A percentile compares a stretch with the other conserved stretches of the same genome.
Evolutionary conservation across 2,797 vertebrate genomes (phyloP).

Genomic region (Channa striata): DNA sequence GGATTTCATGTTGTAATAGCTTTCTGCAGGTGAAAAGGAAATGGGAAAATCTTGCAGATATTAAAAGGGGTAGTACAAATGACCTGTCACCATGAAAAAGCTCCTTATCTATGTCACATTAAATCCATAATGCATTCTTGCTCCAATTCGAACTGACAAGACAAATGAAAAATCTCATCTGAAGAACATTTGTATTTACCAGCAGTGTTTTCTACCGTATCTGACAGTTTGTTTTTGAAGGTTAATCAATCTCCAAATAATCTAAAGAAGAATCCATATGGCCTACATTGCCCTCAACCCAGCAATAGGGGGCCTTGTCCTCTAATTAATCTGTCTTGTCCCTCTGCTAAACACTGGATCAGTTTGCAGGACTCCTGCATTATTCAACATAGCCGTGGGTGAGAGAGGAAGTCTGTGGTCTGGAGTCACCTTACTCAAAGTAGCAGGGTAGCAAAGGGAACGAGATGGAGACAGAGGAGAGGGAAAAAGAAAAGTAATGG

Average conservation of each 20-base stretch:
- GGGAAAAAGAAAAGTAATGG: conserved; percentile 54
- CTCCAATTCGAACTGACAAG: conserved; percentile 21
- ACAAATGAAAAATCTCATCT: conserved; percentile 36
- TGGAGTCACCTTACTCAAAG: conserved; percentile 73
- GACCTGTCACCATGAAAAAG: conserved; percentile 35
- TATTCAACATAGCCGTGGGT: conserved; percentile 76
- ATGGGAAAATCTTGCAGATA: conserved; percentile 53
- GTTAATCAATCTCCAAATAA: conserved; percentile 32
- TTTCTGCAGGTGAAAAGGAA: conserved; percentile 63
- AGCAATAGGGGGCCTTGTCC: conserved; percentile 72
- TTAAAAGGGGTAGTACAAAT: conserved; percentile 48
- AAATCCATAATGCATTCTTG: conserved; percentile 32
- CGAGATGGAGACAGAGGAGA: conserved; percentile 48
- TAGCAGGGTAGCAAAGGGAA: conserved; percentile 23
- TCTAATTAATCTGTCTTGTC: conserved; percentile 84
- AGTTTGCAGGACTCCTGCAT: conserved; percentile 80
- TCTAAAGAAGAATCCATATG: conserved; percentile 21
- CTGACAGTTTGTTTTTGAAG: conserved; percentile 41
- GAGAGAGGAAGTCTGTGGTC: conserved; percentile 78
- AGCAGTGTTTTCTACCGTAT: background rate
- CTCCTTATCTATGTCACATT: conserved; percentile 38
- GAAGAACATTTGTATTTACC: conserved; percentile 24
- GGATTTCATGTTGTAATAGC: conserved; percentile 55
- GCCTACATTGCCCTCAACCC: conserved; percentile 35
- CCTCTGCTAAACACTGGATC: conserved; percentile 80